Conservation (phyloP, 2,113 vertebrate genomes). For the Rhipidura dahli region DNA sequence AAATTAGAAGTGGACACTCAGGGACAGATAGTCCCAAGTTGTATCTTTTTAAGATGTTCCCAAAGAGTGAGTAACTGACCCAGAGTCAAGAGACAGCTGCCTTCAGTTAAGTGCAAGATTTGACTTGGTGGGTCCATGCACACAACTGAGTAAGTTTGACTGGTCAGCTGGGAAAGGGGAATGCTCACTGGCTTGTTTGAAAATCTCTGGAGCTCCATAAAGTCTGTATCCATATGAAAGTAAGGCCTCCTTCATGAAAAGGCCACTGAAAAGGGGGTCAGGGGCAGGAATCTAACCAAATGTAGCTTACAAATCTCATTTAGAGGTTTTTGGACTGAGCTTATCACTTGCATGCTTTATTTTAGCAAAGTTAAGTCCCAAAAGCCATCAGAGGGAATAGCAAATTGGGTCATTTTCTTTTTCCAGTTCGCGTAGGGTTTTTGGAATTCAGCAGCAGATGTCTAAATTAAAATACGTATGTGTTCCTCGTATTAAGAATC, state of each 20-base stretch:
- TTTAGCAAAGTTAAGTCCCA: background rate
- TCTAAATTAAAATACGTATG: conserved; percentile 57
- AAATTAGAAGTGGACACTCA: background rate
- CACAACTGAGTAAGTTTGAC: background rate
- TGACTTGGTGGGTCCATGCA: background rate
- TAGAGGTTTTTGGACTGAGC: background rate
- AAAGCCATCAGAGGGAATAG: background rate
- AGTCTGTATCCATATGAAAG: background rate
- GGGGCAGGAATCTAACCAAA: background rate
- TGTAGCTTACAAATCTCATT: background rate
- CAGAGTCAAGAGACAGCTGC: background rate
- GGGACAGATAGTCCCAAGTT: background rate
- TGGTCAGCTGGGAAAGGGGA: background rate
- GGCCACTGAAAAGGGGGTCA: background rate
- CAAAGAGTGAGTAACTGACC: background rate
- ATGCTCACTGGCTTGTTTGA: background rate
- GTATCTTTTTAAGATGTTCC: background rate
- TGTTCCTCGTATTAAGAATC: conserved; percentile 66
- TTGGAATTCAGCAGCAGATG: conserved; percentile 42
- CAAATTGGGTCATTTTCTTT: background rate
- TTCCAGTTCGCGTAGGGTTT: background rate
- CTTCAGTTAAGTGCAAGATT: background rate
- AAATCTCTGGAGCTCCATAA: background rate
- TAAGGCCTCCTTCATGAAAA: background rate
- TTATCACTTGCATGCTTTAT: background rate